Conservation (phyloP, 2,113 vertebrate genomes). For the Pollimyrus isidori region DNA sequence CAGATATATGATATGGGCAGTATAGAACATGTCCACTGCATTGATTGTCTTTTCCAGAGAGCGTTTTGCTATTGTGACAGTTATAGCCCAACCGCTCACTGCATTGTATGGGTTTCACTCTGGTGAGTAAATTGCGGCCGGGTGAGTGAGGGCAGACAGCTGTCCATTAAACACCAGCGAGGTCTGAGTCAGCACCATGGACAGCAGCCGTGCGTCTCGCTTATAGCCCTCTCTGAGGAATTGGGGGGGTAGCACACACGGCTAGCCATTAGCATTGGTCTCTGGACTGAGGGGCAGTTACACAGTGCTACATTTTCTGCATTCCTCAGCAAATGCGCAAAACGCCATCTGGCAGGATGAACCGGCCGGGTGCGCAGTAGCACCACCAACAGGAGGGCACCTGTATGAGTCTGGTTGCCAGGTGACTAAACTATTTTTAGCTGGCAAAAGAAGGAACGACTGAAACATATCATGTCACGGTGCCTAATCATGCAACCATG, state of each 20-base stretch:
- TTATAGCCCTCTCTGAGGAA: neutral
- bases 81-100: neutral
- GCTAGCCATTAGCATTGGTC: neutral
- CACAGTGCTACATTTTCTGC: neutral
- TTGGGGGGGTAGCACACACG: neutral
- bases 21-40: neutral
- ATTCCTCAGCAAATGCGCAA: neutral
- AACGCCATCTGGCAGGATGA: neutral
- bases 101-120: neutral
- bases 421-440: neutral
- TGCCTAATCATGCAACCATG: neutral
- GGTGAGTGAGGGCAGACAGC: neutral
- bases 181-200: neutral
- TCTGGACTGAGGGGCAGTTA: neutral
- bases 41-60: neutral
- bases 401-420: neutral
- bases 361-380: neutral
- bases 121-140: neutral
- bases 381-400: neutral
- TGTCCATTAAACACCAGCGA: neutral
- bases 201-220: neutral
- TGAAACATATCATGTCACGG: neutral
- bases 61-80: neutral
- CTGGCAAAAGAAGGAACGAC: neutral
- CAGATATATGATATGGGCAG: neutral